phyloP scores from a whole-genome alignment of 2,797 vertebrate genomes.

The Propithecus deckenii region DNA sequence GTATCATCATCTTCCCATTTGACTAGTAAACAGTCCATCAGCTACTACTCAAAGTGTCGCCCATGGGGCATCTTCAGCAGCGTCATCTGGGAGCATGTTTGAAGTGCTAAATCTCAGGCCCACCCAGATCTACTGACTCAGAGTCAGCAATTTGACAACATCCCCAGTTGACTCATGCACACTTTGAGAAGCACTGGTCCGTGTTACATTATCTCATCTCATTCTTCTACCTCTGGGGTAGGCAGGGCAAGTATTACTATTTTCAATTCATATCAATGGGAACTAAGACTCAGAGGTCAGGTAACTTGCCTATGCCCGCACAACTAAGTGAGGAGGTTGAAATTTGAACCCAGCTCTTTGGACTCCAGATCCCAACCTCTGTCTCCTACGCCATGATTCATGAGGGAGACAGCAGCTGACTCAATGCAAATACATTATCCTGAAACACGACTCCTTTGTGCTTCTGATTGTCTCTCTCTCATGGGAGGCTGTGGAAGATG shows the following conservation, averaged over 20 bases:
- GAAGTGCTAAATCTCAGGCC: neutral
- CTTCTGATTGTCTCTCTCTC: neutral
- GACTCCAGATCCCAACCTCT: neutral
- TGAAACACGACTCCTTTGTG: neutral
- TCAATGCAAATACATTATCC: neutral
- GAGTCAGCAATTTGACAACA: neutral
- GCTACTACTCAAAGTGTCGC: neutral
- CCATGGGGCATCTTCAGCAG: neutral
- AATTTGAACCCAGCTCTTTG: neutral
- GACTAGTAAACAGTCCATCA: neutral
- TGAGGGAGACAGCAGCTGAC: neutral
- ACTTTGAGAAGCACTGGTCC: neutral
- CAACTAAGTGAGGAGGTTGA: neutral
- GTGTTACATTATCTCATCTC: neutral
- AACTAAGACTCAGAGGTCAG: neutral
- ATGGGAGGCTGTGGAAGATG: neutral
- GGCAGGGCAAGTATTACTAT: neutral
- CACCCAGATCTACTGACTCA: neutral
- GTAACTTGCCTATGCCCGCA: neutral
- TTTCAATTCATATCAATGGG: neutral
- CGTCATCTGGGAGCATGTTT: neutral
- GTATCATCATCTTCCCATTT: neutral
- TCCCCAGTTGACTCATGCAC: neutral
- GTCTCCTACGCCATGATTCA: neutral
- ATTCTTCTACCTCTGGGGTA: neutral